Conservation (phyloP, 2,797 vertebrate species). For the Phrynocephalus vlangalii region DNA sequence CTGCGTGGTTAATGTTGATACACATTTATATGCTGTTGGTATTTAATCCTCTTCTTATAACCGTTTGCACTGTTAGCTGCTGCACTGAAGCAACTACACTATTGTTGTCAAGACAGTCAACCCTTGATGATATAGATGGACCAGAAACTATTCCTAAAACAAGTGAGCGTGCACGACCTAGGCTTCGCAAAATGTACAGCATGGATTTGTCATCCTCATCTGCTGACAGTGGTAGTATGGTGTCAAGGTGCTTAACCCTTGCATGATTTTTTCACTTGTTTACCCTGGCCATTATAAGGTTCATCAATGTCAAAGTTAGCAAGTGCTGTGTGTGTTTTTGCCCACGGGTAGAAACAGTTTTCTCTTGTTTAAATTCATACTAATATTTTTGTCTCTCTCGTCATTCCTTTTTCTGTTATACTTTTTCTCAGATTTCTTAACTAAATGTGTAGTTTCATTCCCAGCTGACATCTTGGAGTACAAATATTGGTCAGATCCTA, state of each 20-base stretch:
- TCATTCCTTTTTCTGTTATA: constrained; percentile 14
- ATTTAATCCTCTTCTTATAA: constrained; percentile 83
- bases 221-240: constrained; percentile 92
- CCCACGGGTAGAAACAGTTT: background rate
- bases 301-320: constrained; percentile 39
- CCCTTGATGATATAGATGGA: constrained; percentile 96
- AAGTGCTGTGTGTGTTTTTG: background rate
- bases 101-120: constrained; percentile 97
- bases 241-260: constrained; percentile 91
- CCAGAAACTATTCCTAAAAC: constrained; percentile 94
- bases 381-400: constrained; percentile 29
- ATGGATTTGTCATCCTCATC: constrained; percentile 95
- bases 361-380: constrained; percentile 1
- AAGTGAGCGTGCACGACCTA: constrained; percentile 96
- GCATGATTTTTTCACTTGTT: constrained; percentile 78
- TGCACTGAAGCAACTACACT: constrained; percentile 94
- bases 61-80: constrained; percentile 90
- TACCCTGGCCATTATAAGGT: constrained; percentile 43
- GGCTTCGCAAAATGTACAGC: constrained; percentile 94
- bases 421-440: background rate
- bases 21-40: constrained; percentile 59
- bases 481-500: background rate
- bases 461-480: background rate
- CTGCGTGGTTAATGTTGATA: constrained; percentile 60
- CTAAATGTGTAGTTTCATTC: constrained; percentile 36